These are phyloP conservation scores for Epizoanthus illoricatus DNA, from an alignment of 92 coral and sea anemone genomes.

Conservation along the genomic window DNA sequence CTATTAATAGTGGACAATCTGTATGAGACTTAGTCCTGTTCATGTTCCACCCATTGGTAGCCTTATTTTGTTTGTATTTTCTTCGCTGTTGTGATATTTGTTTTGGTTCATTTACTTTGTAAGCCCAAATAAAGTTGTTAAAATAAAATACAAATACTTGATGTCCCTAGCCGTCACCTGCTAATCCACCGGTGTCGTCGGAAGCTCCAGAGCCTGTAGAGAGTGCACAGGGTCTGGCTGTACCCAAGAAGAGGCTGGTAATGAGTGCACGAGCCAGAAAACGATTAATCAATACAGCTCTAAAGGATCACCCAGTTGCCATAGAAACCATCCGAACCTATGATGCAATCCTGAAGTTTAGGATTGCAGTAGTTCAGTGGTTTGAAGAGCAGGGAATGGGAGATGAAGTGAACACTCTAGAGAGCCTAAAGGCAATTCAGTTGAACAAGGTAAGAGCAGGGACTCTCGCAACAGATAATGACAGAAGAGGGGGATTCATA, in stretches of 20 bases:
- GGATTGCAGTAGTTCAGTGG: slow-evolving; percentile 65
- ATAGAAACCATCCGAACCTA: slow-evolving; percentile 80
- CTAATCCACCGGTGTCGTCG: background rate
- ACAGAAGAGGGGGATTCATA: too few species aligned
- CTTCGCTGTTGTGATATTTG: too few species aligned
- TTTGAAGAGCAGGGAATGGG: slow-evolving; percentile 70
- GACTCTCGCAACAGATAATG: too few species aligned
- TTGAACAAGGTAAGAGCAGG: slow-evolving; percentile 67
- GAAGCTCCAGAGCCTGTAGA: background rate
- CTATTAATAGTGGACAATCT: too few species aligned
- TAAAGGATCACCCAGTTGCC: slow-evolving; percentile 81
- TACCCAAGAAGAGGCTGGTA: slow-evolving; percentile 50
- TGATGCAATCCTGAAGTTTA: slow-evolving; percentile 73
- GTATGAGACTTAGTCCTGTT: too few species aligned
- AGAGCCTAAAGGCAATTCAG: slow-evolving; percentile 51
- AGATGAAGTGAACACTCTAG: slow-evolving; percentile 59
- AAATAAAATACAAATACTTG: too few species aligned
- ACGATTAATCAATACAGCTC: slow-evolving; percentile 86
- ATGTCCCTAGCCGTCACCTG: background rate
- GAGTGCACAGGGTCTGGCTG: slow-evolving; percentile 50
- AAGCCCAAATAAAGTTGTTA: too few species aligned
- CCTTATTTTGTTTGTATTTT: too few species aligned
- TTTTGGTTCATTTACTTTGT: too few species aligned
- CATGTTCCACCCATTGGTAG: too few species aligned
- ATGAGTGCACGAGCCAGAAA: slow-evolving; percentile 92